Percentiles rank a stretch among this genome's conserved stretches.
Conservation (phyloP, 2,113 vertebrate species). For the Malurus cyaneus region DNA sequence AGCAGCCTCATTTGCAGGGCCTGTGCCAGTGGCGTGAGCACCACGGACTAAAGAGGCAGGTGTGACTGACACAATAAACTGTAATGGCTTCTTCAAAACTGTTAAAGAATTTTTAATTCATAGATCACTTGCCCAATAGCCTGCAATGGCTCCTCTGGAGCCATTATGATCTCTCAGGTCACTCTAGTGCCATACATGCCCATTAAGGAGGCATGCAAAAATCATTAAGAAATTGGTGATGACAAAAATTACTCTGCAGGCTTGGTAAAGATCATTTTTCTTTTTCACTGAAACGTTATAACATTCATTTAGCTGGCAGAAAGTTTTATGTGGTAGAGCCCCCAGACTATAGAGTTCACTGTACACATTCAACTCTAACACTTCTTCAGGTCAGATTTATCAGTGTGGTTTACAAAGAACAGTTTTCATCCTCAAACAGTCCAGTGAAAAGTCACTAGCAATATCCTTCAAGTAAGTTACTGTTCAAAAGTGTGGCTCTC, state of each 20-base stretch:
- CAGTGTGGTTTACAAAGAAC: neutral
- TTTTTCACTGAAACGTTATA: conserved; percentile 21
- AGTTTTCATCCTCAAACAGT: neutral
- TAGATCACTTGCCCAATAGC: conserved; percentile 63
- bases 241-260: conserved; percentile 66
- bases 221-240: conserved; percentile 70
- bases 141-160: conserved; percentile 70
- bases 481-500: neutral
- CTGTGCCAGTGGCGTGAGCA: neutral
- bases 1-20: neutral
- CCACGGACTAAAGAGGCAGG: conserved; percentile 45
- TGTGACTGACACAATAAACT: conserved; percentile 51
- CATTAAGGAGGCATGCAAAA: conserved; percentile 63
- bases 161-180: conserved; percentile 59
- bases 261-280: conserved; percentile 45
- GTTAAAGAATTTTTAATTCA: conserved; percentile 69
- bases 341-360: neutral
- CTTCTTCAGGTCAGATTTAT: neutral
- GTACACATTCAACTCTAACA: neutral
- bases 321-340: neutral
- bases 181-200: conserved; percentile 51
- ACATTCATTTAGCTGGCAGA: neutral
- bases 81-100: conserved; percentile 44
- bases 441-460: neutral
- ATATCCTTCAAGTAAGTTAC: neutral